Evolutionary conservation across 2,888 invertebrate species (phyloP).

Genomic region (Mayetiola destructor): DNA sequence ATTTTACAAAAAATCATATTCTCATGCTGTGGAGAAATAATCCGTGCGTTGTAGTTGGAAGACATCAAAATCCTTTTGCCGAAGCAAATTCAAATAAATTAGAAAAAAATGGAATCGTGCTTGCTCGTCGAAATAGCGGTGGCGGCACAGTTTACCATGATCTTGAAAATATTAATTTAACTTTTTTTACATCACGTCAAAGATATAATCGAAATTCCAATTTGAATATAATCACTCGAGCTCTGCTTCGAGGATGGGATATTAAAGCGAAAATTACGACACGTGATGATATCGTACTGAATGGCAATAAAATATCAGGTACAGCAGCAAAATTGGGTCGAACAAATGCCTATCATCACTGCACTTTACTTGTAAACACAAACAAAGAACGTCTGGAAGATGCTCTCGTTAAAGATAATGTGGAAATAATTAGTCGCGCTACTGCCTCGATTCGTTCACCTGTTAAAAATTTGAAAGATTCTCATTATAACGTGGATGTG

Average conservation of each 20-base stretch:
- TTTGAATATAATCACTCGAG: constrained; percentile 69
- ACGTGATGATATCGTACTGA: constrained; percentile 74
- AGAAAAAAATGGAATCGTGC: constrained; percentile 48
- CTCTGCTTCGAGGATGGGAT: constrained; percentile 68
- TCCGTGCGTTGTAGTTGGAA: constrained; percentile 89
- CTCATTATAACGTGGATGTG: constrained; percentile 54
- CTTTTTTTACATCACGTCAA: constrained; percentile 74
- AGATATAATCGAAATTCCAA: constrained; percentile 77
- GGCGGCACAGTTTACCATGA: constrained; percentile 97
- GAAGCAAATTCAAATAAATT: constrained; percentile 69
- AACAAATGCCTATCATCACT: constrained; percentile 87
- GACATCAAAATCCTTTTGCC: constrained; percentile 88
- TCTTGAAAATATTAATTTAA: constrained; percentile 79
- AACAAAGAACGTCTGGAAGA: constrained; percentile 60
- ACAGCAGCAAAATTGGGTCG: constrained; percentile 86
- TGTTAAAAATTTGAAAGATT: constrained; percentile 68
- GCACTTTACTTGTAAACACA: constrained; percentile 80
- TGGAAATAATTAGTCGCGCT: constrained; percentile 71
- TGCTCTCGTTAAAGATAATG: constrained; percentile 60
- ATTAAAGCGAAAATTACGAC: constrained; percentile 60
- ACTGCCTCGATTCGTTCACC: constrained; percentile 70
- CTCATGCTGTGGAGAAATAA: constrained; percentile 86
- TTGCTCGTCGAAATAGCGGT: constrained; percentile 87
- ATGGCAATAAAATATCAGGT: constrained; percentile 75
- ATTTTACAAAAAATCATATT: constrained; percentile 68